Evolutionary conservation across 2,888 invertebrate species (phyloP), one percentile per base, ranked within the genome.

Genomic region (Agonopterix heracliana): DNA sequence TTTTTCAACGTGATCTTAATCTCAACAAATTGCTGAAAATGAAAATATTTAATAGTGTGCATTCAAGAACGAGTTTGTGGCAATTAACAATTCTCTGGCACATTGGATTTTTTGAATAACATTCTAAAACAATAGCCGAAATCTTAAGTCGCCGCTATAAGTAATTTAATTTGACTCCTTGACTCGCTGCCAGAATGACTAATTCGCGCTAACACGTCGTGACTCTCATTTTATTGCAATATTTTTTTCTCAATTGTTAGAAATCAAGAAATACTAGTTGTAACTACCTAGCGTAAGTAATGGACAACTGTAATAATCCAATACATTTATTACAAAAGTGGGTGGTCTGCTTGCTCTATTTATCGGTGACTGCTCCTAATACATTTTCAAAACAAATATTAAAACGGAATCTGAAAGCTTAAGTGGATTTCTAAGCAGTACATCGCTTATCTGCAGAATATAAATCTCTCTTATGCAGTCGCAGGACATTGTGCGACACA

Each of bases 101-200:
- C 47, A 46, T 78, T 63, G 61, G 68, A 47, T 63, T 53, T 77
- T 67, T 76, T 76, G 77, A 76, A 59, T 66, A 71, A 63, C 66
- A 68, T 72, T 72, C 64, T 76, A 61, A 71, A 77, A 84, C 84
- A 82, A 86, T 84, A 74, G 79, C 63, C 57, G 66, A 71, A 71
- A 72, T 73, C 56, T 72, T 67, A 73, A 72, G 66, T 69, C 65
- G 63, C 60, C 64, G 63, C 68, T 73, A 75, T 78, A 64, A 61
- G 56, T 69, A 77, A 79, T 80, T 83, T 82, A 77, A 81, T 81
- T 80, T 75, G 71, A 63, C 59, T 68, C 61, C 71, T 83, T 85
- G 86, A 83, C 66, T 75, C 78, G 61, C 56, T 83, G 87, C 87
- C 87, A 87, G 68, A 78, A 78, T 84, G 80, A 84, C 84, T 82